These are phyloP conservation scores for Mormyrops attenuatus DNA, from an alignment of 2,797 vertebrate species.

Conservation along the genomic window DNA sequence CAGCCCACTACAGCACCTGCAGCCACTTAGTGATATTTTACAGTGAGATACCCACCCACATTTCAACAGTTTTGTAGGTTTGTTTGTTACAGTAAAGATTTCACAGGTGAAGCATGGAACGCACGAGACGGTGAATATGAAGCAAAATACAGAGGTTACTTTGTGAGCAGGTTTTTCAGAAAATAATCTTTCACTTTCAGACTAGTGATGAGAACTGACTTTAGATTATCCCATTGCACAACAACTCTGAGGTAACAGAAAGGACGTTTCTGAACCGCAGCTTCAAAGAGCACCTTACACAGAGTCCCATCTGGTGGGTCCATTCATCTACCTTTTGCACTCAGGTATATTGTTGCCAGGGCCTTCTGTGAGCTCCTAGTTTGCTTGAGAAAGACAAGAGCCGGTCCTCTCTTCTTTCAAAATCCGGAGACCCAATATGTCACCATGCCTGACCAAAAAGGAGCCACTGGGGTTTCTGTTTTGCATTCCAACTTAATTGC, in stretches of 20 bases:
- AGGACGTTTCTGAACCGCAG: not conserved
- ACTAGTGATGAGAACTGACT: not conserved
- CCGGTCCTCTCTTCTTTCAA: slow-evolving; percentile 6
- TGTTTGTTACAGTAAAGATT: not conserved
- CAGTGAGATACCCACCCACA: not conserved
- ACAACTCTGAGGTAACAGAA: not conserved
- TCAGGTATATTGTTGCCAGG: not conserved
- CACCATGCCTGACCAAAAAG: not conserved
- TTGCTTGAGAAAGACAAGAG: not conserved
- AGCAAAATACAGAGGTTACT: not conserved
- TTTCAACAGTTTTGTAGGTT: not conserved
- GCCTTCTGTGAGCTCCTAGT: not conserved
- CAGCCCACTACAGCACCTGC: not conserved
- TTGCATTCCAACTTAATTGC: slow-evolving; percentile 19
- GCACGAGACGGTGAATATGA: not conserved
- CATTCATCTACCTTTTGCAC: not conserved
- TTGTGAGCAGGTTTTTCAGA: not conserved
- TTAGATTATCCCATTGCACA: not conserved
- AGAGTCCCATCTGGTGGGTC: slow-evolving; percentile 4
- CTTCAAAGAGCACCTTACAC: slow-evolving; percentile 2
- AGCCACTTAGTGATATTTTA: not conserved
- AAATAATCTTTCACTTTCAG: not conserved
- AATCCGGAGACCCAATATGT: slow-evolving; percentile 2
- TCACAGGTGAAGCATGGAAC: not conserved
- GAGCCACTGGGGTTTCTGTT: not conserved